Base-by-base conservation (phyloP, 2,888 invertebrate genomes). In the Xestia sexstrigata region DNA sequence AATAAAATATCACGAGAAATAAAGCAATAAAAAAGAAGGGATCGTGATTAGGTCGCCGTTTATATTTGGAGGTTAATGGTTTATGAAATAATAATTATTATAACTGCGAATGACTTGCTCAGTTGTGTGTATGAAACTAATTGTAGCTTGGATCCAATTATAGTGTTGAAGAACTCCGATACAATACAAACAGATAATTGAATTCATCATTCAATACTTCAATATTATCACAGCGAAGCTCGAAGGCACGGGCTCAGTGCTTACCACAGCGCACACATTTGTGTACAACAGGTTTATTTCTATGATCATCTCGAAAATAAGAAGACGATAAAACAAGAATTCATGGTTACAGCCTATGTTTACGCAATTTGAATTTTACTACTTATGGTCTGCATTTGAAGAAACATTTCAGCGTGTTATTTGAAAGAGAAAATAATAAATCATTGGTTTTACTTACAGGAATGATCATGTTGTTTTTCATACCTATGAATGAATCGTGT, bases 1-100 rank as follows among this genome's bases (percentile, higher is more conserved):
- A 89, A 91, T 91, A 88, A 91, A 92, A 93, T 91, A 90, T 89
- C 90, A 89, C 84, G 88, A 89, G 89, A 90, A 90, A 92, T 93
- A 92, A 93, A 93, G 92, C 91, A 88, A 93, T 93, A 93, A 94
- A 92, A 91, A 88, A 65, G 88, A 88, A 88, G 87, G 91, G 85
- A 90, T 88, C 89, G 88, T 89, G 90, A 91, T 92, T 91, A 89
- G 90, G 88, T 83, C 79, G 87, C 85, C 82, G 82, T 83, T 88
- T 86, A 85, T 81, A 88, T 89, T 91, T 89, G 86, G 91, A 92
- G 90, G 91, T 91, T 92, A 93, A 93, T 91, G 91, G 89, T 89
- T 90, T 89, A 88, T 88, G 80, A 87, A 88, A 88, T 88, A 85
- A 83, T 80, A 65, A 65, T 65, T n/a, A 73, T 77, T 26, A 74